Conservation (phyloP, 2,113 vertebrate species). For the Phyllostomus discolor region DNA sequence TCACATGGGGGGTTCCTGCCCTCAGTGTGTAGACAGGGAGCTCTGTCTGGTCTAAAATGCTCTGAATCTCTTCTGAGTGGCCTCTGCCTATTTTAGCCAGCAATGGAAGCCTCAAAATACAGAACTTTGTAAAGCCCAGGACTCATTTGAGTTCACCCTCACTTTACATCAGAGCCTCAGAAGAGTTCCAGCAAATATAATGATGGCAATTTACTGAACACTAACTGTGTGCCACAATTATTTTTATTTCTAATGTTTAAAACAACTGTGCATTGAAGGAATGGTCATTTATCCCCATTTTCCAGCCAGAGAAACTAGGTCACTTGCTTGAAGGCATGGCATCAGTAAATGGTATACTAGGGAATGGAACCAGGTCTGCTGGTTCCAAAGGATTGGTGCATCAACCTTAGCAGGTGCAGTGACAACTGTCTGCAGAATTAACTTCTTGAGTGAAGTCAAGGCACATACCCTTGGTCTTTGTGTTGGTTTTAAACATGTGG, state of each 20-base stretch:
- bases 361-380: neutral
- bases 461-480: neutral
- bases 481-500: neutral
- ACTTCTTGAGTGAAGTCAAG: neutral
- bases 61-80: neutral
- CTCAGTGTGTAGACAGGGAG: neutral
- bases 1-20: neutral
- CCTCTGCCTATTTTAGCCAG: neutral
- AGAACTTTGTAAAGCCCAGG: too few species aligned
- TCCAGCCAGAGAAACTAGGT: neutral
- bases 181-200: neutral
- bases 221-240: neutral
- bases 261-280: neutral
- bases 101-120: constrained; percentile 39
- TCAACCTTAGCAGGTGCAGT: neutral
- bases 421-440: neutral
- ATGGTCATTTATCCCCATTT: neutral
- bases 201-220: neutral
- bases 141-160: neutral
- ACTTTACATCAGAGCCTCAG: neutral
- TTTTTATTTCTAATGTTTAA: neutral
- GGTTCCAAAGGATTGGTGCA: neutral
- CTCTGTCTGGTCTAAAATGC: neutral
- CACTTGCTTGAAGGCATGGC: neutral
- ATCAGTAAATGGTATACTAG: neutral